phyloP scores from a whole-genome alignment of 64 coral and sea anemone genomes.

The Porites lutea region DNA sequence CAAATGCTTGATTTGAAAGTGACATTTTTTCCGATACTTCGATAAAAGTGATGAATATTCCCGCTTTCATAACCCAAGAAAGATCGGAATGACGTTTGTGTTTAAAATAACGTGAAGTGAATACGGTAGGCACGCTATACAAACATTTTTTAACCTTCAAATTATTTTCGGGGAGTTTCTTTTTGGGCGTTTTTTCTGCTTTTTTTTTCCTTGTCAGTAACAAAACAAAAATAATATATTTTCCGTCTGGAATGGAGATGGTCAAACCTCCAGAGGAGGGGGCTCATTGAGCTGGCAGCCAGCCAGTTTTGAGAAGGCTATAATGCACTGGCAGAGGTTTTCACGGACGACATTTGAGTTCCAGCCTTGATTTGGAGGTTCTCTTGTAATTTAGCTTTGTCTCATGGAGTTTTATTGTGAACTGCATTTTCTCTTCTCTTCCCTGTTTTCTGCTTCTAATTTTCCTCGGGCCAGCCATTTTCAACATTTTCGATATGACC shows the following conservation, averaged over 20 bases:
- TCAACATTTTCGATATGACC: too few species aligned
- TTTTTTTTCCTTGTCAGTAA: not conserved
- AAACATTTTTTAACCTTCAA: slow-evolving; percentile 11
- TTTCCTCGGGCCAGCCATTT: too few species aligned
- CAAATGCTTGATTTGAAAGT: slow-evolving; percentile 38
- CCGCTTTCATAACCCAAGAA: slow-evolving; percentile 37
- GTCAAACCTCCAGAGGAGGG: slow-evolving; percentile 37
- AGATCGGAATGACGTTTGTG: slow-evolving; percentile 45
- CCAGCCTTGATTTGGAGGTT: slow-evolving; percentile 22
- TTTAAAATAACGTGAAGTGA: slow-evolving; percentile 41
- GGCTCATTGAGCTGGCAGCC: slow-evolving; percentile 13
- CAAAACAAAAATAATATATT: slow-evolving; percentile 18
- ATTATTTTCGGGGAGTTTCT: not conserved
- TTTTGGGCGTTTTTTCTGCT: not conserved
- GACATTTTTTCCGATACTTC: slow-evolving; percentile 48
- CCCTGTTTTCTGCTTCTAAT: slow-evolving; percentile 5
- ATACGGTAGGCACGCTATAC: slow-evolving; percentile 45
- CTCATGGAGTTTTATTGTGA: slow-evolving; percentile 66
- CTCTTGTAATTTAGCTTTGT: slow-evolving; percentile 46
- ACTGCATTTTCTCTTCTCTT: slow-evolving; percentile 54
- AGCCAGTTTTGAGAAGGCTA: slow-evolving; percentile 37
- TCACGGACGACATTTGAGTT: not conserved
- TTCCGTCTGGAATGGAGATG: not conserved
- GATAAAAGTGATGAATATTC: slow-evolving; percentile 40
- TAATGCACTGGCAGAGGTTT: slow-evolving; percentile 3